phyloP scores from a whole-genome alignment of 2,113 vertebrate genomes.

The Raphicerus campestris region DNA sequence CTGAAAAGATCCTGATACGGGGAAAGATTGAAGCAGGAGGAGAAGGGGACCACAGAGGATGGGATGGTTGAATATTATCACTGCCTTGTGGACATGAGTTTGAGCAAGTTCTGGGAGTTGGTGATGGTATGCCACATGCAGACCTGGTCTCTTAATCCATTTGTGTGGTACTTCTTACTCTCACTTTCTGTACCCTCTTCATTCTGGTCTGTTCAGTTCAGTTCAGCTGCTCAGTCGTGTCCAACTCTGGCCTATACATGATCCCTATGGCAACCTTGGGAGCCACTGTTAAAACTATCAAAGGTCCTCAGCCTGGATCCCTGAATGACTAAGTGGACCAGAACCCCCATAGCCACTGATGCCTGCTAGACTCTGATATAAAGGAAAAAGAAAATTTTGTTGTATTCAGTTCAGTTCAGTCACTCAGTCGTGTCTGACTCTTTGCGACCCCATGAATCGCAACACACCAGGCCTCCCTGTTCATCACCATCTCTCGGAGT shows the following conservation, averaged over 20 bases:
- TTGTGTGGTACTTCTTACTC: no score
- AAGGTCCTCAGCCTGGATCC: background rate
- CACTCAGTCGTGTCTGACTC: background rate
- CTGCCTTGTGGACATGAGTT: no score
- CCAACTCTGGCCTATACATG: background rate
- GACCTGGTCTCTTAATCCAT: background rate
- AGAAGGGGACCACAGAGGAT: no score
- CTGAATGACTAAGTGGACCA: background rate
- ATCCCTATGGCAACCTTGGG: background rate
- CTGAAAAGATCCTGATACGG: no score
- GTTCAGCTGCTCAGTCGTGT: rapidly evolving
- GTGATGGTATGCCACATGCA: no score
- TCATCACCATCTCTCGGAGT: no score
- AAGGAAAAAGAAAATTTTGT: background rate
- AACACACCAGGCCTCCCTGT: background rate
- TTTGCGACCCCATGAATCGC: background rate
- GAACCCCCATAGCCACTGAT: background rate
- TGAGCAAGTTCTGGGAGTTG: no score
- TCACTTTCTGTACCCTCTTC: background rate
- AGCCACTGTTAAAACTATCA: background rate
- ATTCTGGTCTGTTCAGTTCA: background rate
- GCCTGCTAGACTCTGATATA: background rate
- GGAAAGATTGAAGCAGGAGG: no score
- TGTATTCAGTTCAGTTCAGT: no score
- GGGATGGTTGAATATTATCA: no score